Percentiles rank a stretch among this genome's conserved stretches.
Conservation (phyloP, 2,113 vertebrate genomes). For the Engystomops pustulosus region DNA sequence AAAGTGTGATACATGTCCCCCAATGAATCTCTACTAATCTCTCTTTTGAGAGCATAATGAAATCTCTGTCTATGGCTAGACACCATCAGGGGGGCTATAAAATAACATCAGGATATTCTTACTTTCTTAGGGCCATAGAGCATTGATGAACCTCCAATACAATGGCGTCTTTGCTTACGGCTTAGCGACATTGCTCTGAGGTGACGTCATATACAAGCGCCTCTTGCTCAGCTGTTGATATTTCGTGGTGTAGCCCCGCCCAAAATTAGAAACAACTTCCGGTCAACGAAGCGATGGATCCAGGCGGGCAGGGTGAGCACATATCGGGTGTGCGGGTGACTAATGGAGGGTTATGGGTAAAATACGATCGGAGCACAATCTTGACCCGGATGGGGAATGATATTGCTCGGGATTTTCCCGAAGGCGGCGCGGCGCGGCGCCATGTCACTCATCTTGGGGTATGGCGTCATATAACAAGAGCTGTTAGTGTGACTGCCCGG, state of each 20-base stretch:
- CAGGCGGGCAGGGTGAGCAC: conserved; percentile 51
- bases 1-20: too few species aligned
- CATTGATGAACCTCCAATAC: background rate
- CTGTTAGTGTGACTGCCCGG: background rate
- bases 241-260: conserved; percentile 30
- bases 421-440: background rate
- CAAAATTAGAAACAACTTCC: conserved; percentile 25
- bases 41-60: too few species aligned
- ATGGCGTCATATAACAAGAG: background rate
- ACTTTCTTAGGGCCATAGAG: too few species aligned
- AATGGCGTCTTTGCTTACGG: background rate
- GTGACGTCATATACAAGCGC: background rate
- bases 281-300: conserved; percentile 48
- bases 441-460: background rate
- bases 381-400: background rate
- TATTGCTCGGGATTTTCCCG: background rate
- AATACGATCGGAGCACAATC: background rate
- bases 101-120: too few species aligned
- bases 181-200: background rate
- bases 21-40: too few species aligned
- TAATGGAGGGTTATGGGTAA: too few species aligned
- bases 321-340: too few species aligned
- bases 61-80: too few species aligned
- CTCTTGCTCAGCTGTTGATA: conserved; percentile 9
- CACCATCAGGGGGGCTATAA: too few species aligned